Base-by-base conservation (phyloP, 1,140 invertebrate genomes). In the Euura saliciscinereae region DNA sequence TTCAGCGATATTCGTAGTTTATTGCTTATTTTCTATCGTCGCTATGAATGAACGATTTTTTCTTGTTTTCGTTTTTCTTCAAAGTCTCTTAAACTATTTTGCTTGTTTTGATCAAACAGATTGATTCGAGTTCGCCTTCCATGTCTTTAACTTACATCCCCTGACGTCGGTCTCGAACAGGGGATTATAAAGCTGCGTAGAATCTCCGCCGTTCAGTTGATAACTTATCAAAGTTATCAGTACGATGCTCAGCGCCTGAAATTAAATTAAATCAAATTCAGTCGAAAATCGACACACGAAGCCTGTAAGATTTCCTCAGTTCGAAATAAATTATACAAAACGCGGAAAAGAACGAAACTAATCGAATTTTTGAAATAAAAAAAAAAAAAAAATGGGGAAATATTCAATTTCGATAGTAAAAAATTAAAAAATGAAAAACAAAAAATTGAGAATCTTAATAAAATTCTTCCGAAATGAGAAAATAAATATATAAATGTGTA, bases 81-180 rank as follows among this genome's bases (percentile, higher is more conserved):
- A n/a, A n/a, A n/a, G n/a, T n/a, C n/a, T n/a, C n/a, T n/a, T n/a
- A n/a, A n/a, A n/a, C n/a, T n/a, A n/a, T n/a, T n/a, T n/a, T n/a
- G n/a, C n/a, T n/a, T n/a, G n/a, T n/a, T n/a, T 28, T 28, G 28
- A 28, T 28, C 28, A 28, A 28, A 28, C 28, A 28, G 28, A 28
- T 28, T 28, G 28, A 28, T 28, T 28, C 28, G 28, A 28, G 0
- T 28, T 28, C 28, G 28, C 28, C 28, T 28, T 28, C 0, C 28
- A 1, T 28, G 28, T 28, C 28, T 28, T 1, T 70, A 73, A 91
- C 92, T 92, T 89, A 95, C 93, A 94, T 72, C 84, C 85, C 82
- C 93, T 89, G 13, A 95, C 89, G 88, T 97, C 95, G 45, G 94
- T 92, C 86, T 97, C 95, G 87, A 97, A 97, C 43, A 96, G 85